These are phyloP conservation scores for Mythimna lalbum DNA, from an alignment of 2,888 invertebrate genomes.

Conservation along the genomic window DNA sequence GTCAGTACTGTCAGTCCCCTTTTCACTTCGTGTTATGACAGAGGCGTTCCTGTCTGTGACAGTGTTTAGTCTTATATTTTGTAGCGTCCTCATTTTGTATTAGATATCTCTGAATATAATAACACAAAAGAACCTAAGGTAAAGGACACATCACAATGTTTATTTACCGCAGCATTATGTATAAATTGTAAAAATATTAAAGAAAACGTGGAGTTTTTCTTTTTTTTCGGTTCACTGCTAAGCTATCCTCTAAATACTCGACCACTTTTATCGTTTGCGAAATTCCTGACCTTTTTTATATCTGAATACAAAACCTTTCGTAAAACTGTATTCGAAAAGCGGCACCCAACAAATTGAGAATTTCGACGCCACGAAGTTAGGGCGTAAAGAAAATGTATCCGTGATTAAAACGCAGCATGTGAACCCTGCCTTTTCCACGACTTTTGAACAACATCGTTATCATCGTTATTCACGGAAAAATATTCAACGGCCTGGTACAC, in stretches of 20 bases:
- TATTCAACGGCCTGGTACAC: not conserved
- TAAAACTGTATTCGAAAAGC: conserved; percentile 19
- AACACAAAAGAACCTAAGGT: conserved; percentile 20
- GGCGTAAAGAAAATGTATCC: conserved; percentile 1
- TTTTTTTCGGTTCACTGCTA: conserved; percentile 12
- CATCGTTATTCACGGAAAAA: conserved; percentile 5
- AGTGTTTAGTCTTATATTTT: conserved; percentile 31
- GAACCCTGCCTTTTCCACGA: not conserved
- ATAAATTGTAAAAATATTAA: conserved; percentile 17
- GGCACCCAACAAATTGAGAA: conserved; percentile 19
- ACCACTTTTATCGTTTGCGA: conserved; percentile 26
- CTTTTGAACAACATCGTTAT: conserved; percentile 10
- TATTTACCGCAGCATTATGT: conserved; percentile 6
- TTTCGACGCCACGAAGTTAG: not conserved
- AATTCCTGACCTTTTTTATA: conserved; percentile 33
- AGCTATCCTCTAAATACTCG: not conserved
- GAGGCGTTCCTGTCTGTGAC: conserved; percentile 37
- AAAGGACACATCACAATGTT: conserved; percentile 6
- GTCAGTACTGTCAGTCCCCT: conserved; percentile 53
- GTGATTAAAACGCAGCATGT: conserved; percentile 12
- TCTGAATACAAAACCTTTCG: conserved; percentile 23
- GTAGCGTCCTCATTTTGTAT: conserved; percentile 35
- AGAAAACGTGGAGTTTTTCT: not conserved
- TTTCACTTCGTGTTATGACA: conserved; percentile 38
- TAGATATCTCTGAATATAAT: conserved; percentile 17